Percentiles rank a stretch among this genome's conserved stretches.
phyloP scores from a whole-genome alignment of 2,797 vertebrate species.

The Melanotaenia maccullochi region DNA sequence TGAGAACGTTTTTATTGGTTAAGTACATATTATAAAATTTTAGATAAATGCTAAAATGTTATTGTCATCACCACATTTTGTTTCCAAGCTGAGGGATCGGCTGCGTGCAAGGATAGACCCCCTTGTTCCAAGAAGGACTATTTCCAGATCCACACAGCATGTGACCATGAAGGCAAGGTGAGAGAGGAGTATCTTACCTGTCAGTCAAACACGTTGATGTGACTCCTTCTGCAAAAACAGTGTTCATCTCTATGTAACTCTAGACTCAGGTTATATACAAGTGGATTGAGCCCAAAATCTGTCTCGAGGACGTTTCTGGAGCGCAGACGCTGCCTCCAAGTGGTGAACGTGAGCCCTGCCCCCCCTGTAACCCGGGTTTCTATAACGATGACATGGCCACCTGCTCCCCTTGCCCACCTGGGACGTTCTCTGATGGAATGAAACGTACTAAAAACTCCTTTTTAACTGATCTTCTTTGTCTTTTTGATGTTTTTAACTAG shows the following conservation, averaged over 20 bases:
- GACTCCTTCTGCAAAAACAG: not conserved
- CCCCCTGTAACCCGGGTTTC: constrained; percentile 97
- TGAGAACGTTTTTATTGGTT: not conserved
- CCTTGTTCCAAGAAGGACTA: constrained; percentile 92
- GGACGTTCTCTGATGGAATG: constrained; percentile 91
- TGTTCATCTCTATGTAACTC: constrained; percentile 21
- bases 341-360: constrained; percentile 91
- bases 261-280: constrained; percentile 95
- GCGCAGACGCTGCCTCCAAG: constrained; percentile 88
- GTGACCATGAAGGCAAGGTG: constrained; percentile 94
- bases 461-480: not conserved
- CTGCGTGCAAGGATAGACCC: constrained; percentile 84
- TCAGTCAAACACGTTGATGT: not conserved
- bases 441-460: constrained; percentile 70
- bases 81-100: constrained; percentile 89
- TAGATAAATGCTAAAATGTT: not conserved
- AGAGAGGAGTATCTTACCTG: constrained; percentile 24
- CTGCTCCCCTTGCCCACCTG: constrained; percentile 90
- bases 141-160: constrained; percentile 93
- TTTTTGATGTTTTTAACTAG: not conserved
- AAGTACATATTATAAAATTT: not conserved
- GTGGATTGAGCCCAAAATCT: constrained; percentile 97
- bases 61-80: constrained; percentile 3
- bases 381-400: constrained; percentile 92
- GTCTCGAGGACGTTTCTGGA: constrained; percentile 85